Evolutionary conservation across 92 coral and sea anemone species (phyloP).

Genomic region (Phymanthus crucifer): DNA sequence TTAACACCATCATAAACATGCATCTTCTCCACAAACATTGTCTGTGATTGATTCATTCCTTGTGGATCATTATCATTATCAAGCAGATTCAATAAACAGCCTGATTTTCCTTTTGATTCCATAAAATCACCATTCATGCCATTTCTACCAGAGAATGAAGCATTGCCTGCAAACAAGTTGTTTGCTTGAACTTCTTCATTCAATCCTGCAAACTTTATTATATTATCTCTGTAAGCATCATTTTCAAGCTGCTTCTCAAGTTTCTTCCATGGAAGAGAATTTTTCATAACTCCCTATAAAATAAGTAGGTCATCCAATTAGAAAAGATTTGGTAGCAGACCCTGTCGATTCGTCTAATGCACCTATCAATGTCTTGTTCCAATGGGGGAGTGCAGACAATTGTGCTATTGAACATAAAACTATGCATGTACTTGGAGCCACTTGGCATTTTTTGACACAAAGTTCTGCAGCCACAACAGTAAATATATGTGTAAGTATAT

Average conservation of each 20-base stretch:
- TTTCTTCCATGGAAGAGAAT: constrained; percentile 81
- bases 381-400: too few relatives aligned
- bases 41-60: constrained; percentile 34
- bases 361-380: too few relatives aligned
- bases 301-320: not conserved
- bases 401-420: too few relatives aligned
- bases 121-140: not conserved
- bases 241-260: constrained; percentile 74
- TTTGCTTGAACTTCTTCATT: constrained; percentile 34
- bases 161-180: constrained; percentile 17
- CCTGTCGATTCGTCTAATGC: too few relatives aligned
- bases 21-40: constrained; percentile 66
- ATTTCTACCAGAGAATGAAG: constrained; percentile 7
- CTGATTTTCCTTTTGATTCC: not conserved
- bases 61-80: constrained; percentile 1
- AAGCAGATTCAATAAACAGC: constrained; percentile 3
- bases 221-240: constrained; percentile 61
- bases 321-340: not conserved
- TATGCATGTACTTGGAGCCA: too few relatives aligned
- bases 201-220: constrained; percentile 47
- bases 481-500: too few relatives aligned
- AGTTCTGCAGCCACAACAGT: too few relatives aligned
- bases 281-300: constrained; percentile 87
- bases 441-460: too few relatives aligned
- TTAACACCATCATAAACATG: constrained; percentile 60